These are phyloP conservation scores for Pediacus dermestoides DNA, from an alignment of 2,888 invertebrate species.

Conservation along the genomic window DNA sequence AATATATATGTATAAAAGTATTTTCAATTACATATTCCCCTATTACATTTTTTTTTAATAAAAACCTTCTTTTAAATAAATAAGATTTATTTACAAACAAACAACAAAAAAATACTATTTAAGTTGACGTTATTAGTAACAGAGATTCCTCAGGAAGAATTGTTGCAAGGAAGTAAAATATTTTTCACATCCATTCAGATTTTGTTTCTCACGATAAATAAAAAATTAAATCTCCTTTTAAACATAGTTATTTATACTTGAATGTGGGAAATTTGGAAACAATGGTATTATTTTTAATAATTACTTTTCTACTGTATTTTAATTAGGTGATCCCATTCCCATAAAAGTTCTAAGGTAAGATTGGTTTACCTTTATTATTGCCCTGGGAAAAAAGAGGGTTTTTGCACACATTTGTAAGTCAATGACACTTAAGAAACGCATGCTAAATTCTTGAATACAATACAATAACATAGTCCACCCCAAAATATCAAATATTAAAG, in stretches of 20 bases:
- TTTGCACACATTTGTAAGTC: constrained; percentile 20
- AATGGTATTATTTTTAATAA: constrained; percentile 49
- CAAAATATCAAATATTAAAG: too few species aligned
- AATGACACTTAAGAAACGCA: constrained; percentile 20
- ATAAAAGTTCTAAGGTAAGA: constrained; percentile 31
- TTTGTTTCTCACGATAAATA: constrained; percentile 34
- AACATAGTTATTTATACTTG: constrained; percentile 37
- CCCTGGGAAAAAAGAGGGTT: constrained; percentile 22
- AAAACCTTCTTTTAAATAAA: constrained; percentile 2
- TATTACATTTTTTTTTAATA: too few species aligned
- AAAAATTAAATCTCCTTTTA: constrained; percentile 34
- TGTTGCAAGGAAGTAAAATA: constrained; percentile 22
- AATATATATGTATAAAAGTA: too few species aligned
- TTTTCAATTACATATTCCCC: too few species aligned
- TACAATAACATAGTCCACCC: too few species aligned
- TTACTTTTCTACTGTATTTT: constrained; percentile 49
- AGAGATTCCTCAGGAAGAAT: too few species aligned
- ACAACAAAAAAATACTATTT: too few species aligned
- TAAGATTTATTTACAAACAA: too few species aligned
- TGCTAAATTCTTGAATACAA: too few species aligned
- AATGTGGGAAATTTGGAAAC: constrained; percentile 46
- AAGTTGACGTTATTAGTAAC: too few species aligned
- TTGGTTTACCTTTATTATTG: constrained; percentile 18
- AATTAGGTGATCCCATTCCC: constrained; percentile 50
- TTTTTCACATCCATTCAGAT: constrained; percentile 18